Base-by-base conservation (phyloP, 1,140 invertebrate genomes). In the Drosophila pseudoobscura region DNA sequence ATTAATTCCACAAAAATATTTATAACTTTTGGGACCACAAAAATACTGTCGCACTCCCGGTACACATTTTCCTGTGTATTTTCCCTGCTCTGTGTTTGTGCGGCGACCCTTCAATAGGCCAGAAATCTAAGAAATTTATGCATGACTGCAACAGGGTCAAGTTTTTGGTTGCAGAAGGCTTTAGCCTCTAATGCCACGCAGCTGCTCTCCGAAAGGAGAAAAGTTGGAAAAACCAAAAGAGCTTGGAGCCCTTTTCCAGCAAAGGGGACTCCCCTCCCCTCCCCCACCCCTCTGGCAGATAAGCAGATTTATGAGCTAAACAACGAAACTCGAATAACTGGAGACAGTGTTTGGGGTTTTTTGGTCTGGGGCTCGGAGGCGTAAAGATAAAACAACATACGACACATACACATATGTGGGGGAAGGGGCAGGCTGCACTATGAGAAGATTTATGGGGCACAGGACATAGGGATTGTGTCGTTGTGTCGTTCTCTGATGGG, bases 221-320 rank as follows among this genome's bases (percentile, higher is more conserved):
- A 68, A 69, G 64, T 62, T 59, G 46, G 43, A 56, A 74, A 63
- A 63, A 51, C 49, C 26, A 24, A 61, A 68, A 68, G 47, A 83
- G 54, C 45, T 80, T 70, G 55, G 51, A 77, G 76, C 73, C 80
- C 80, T 75, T 82, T 72, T 61, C 3, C 3, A 39, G 35, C 11
- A 5, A 39, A 13, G 35, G 11, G 11, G 8, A 39, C 35, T 11
- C 29, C 11, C 11, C 11, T 39, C 3, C 11, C 35, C n/a, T n/a
- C n/a, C 9, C 3, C 11, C 11, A 0, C 9, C 3, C 35, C 11
- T 11, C 11, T 13, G 0, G 35, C 83, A 87, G 82, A 87, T 87
- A 87, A 87, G 82, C 82, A 87, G 82, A 87, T 87, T 87, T 88
- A 87, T 87, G 82, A 87, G 82, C 82, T 87, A 82, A 88, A 87